These are phyloP conservation scores for Tiphia femorata DNA, from an alignment of 2,888 invertebrate genomes.

Conservation along the genomic window DNA sequence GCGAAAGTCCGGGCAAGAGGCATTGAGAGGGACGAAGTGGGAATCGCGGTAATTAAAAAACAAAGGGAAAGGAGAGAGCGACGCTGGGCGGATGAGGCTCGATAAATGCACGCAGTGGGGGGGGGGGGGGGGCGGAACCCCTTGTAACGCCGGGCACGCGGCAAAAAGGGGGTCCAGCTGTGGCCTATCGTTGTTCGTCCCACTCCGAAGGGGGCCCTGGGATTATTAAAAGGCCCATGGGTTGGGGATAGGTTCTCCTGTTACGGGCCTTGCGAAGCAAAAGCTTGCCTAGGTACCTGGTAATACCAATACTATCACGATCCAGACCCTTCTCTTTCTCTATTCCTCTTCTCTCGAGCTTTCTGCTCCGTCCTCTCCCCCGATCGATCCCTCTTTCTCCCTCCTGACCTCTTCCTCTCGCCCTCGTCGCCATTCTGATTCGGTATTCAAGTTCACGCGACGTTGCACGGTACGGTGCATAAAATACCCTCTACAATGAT, in stretches of 20 bases:
- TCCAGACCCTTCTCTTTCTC: conserved; percentile 18
- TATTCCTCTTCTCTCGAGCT: conserved; percentile 12
- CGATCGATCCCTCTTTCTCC: not conserved
- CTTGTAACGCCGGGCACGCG: conserved; percentile 60
- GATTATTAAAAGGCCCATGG: conserved; percentile 60
- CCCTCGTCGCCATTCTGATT: conserved; percentile 36
- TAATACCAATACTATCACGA: conserved; percentile 34
- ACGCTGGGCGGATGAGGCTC: conserved; percentile 24
- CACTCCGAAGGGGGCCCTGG: conserved; percentile 54
- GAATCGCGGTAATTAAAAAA: conserved; percentile 32
- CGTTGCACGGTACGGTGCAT: conserved; percentile 55
- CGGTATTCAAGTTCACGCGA: conserved; percentile 50
- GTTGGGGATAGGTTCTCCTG: conserved; percentile 41
- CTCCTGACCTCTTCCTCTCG: conserved; percentile 6
- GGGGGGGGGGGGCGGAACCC: conserved; percentile 61
- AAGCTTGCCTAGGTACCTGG: conserved; percentile 43
- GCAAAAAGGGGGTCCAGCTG: conserved; percentile 53
- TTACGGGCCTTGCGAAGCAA: conserved; percentile 35
- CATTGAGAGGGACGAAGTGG: conserved; percentile 9
- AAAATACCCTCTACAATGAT: conserved; percentile 61
- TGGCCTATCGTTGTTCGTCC: conserved; percentile 51
- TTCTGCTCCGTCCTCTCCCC: conserved; percentile 7
- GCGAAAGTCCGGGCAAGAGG: too few species aligned
- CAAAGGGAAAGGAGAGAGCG: conserved; percentile 20
- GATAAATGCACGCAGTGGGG: conserved; percentile 53